A percentile compares a stretch with the other conserved stretches of the same genome.
Conservation (phyloP, 2,113 vertebrate species). For the Pituophis catenifer region DNA sequence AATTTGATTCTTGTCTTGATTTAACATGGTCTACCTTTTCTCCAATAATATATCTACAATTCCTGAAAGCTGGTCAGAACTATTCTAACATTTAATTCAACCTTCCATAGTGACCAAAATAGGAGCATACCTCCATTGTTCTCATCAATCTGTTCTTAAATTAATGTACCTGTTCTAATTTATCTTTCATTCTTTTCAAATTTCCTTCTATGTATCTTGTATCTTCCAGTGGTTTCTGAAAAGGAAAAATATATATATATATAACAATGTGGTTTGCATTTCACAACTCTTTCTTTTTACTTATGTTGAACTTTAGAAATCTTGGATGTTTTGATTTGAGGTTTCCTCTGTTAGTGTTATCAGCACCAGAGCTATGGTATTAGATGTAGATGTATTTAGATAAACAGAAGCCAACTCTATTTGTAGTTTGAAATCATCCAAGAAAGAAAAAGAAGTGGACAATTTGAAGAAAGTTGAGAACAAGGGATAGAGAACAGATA, state of each 20-base stretch:
- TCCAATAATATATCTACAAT: background rate
- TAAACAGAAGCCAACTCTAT: background rate
- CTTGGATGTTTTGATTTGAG: constrained; percentile 44
- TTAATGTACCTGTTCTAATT: constrained; percentile 67
- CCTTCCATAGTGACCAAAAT: background rate
- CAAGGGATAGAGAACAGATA: background rate
- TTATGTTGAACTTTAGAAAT: constrained; percentile 10
- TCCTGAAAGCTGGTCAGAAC: background rate
- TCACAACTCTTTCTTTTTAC: constrained; percentile 16
- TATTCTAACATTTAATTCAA: background rate
- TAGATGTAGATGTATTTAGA: background rate
- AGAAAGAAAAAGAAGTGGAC: background rate
- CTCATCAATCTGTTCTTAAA: background rate
- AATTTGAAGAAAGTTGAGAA: background rate
- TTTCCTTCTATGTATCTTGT: constrained; percentile 58
- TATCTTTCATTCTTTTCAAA: constrained; percentile 64
- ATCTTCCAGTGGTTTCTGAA: constrained; percentile 52
- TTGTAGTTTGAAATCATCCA: background rate
- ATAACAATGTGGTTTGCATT: background rate
- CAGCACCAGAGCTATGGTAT: background rate
- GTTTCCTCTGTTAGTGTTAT: constrained; percentile 47
- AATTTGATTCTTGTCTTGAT: background rate
- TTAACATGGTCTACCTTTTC: background rate
- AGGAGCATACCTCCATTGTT: background rate
- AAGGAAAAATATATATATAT: background rate